Conservation (phyloP, 1,140 invertebrate genomes). For the Drosophila miranda region DNA sequence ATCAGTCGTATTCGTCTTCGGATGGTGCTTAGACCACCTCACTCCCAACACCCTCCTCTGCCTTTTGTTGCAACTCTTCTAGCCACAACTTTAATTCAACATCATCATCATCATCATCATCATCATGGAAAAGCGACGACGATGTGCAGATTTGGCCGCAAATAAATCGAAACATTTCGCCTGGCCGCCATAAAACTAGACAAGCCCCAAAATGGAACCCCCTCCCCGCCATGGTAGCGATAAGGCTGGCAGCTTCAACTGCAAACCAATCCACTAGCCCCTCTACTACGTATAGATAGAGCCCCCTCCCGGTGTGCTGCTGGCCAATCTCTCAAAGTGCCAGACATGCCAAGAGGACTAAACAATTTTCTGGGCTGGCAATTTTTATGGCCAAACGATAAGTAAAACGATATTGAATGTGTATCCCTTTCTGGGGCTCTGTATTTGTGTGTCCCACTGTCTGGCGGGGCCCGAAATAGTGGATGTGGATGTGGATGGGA, state of each 20-base stretch:
- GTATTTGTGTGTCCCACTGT: conserved; percentile 15
- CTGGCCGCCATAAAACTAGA: conserved; percentile 66
- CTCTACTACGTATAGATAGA: too few species aligned
- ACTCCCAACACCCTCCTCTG: neutral
- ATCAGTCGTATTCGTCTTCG: neutral
- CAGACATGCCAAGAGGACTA: conserved; percentile 78
- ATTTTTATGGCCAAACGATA: conserved; percentile 80
- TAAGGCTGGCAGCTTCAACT: conserved; percentile 32
- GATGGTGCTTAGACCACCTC: neutral
- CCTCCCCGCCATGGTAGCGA: conserved; percentile 25
- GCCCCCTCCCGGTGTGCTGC: conserved; percentile 14
- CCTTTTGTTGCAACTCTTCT: neutral
- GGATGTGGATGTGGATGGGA: neutral
- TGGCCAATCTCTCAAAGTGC: conserved; percentile 77
- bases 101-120: conserved; percentile 30
- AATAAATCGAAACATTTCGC: conserved; percentile 74
- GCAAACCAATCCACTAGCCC: conserved; percentile 45
- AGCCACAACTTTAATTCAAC: neutral
- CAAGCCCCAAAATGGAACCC: conserved; percentile 43
- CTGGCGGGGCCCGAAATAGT: too few species aligned
- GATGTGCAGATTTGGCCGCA: conserved; percentile 64
- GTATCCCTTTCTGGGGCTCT: conserved; percentile 38
- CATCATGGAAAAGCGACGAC: conserved; percentile 29
- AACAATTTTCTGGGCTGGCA: conserved; percentile 80
- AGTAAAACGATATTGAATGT: conserved; percentile 80